Conservation (phyloP, 2,797 vertebrate genomes). For the Acanthurus lineatus region DNA sequence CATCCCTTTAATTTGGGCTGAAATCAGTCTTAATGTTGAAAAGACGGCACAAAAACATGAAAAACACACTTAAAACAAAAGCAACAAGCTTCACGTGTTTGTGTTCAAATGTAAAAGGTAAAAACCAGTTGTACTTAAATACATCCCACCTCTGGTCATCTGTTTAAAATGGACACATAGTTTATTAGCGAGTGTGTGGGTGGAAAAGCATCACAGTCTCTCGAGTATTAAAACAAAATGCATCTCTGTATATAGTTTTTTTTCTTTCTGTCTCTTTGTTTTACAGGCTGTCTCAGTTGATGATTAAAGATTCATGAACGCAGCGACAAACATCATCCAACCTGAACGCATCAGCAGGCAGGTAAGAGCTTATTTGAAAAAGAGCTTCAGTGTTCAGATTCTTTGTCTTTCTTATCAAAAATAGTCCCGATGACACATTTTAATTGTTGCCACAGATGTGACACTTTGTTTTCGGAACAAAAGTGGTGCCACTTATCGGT, state of each 20-base stretch:
- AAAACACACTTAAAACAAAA: too few species aligned
- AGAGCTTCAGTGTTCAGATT: neutral
- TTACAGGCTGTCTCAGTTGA: constrained; percentile 31
- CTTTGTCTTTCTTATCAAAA: neutral
- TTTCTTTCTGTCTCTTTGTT: neutral
- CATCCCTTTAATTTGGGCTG: too few species aligned
- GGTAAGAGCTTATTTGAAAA: constrained; percentile 29
- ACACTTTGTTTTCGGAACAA: constrained; percentile 17
- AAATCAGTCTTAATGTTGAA: too few species aligned
- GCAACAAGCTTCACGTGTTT: too few species aligned
- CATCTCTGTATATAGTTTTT: neutral
- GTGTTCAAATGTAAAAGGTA: too few species aligned
- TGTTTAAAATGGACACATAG: constrained; percentile 34
- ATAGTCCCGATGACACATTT: constrained; percentile 7
- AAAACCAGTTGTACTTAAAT: too few species aligned
- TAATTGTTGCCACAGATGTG: constrained; percentile 9
- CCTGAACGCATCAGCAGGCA: constrained; percentile 30
- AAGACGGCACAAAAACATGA: too few species aligned
- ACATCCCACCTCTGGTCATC: too few species aligned
- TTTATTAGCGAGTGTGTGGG: constrained; percentile 55
- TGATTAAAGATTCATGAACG: constrained; percentile 31
- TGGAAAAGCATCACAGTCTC: constrained; percentile 42
- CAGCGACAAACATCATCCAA: neutral
- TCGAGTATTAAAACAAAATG: constrained; percentile 40
- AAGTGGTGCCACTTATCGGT: neutral